Percentiles rank a stretch among this genome's conserved stretches.
These are phyloP conservation scores for Drosophila subquinaria DNA, from an alignment of 2,888 invertebrate genomes.

Conservation along the genomic window DNA sequence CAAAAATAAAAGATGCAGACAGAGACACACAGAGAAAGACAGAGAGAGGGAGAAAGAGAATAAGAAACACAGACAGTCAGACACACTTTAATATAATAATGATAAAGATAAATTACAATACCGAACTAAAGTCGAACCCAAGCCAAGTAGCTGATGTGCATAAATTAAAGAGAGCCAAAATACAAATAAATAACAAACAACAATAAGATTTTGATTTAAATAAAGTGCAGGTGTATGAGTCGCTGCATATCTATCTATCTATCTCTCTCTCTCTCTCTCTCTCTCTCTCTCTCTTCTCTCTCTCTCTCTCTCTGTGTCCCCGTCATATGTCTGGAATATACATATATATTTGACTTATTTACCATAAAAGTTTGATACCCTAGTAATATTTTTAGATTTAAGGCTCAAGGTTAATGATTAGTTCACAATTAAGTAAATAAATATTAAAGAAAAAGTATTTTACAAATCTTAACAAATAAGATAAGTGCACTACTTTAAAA, in stretches of 20 bases:
- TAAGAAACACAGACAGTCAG: background rate
- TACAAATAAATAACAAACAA: constrained; percentile 33
- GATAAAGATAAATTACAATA: constrained; percentile 72
- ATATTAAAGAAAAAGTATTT: too few relatives aligned
- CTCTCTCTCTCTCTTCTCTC: background rate
- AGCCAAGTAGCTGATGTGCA: constrained; percentile 63
- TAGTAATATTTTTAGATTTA: too few relatives aligned
- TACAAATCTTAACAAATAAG: too few relatives aligned
- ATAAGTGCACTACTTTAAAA: too few relatives aligned
- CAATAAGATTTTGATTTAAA: constrained; percentile 43
- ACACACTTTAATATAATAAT: constrained; percentile 63
- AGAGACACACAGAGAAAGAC: background rate
- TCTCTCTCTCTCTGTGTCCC: too few relatives aligned
- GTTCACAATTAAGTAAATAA: too few relatives aligned
- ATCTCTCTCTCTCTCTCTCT: background rate
- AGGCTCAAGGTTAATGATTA: too few relatives aligned
- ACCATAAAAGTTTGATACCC: background rate
- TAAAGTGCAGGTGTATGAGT: constrained; percentile 45
- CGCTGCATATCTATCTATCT: background rate
- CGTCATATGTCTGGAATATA: background rate
- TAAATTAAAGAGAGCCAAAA: constrained; percentile 47
- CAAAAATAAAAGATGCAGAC: constrained; percentile 17
- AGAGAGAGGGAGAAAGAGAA: background rate
- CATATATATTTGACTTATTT: background rate
- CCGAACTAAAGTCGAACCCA: constrained; percentile 36